These are phyloP conservation scores for Heliornis fulica DNA, from an alignment of 2,113 vertebrate species.

Conservation along the genomic window DNA sequence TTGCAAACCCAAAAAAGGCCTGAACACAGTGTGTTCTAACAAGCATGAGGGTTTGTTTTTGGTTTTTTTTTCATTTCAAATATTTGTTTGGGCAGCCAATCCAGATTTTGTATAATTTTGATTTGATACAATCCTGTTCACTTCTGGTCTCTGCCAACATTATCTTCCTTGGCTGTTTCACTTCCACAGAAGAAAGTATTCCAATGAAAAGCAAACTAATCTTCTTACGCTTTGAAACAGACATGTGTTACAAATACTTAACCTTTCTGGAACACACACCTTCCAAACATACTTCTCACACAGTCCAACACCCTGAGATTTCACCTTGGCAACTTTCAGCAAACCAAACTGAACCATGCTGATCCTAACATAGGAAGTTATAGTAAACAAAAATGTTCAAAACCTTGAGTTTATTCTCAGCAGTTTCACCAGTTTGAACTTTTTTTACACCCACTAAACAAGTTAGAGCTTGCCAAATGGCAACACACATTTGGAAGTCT, in stretches of 20 bases:
- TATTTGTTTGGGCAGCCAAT: neutral
- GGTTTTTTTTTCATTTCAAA: neutral
- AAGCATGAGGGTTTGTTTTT: neutral
- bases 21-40: neutral
- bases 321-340: neutral
- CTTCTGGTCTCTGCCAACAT: neutral
- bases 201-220: neutral
- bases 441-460: conserved; percentile 53
- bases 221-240: neutral
- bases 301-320: neutral
- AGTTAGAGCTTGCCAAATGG: conserved; percentile 11
- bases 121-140: neutral
- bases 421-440: neutral
- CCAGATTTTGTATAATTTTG: neutral
- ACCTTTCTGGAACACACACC: neutral
- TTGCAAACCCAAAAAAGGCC: neutral
- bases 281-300: neutral
- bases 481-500: neutral
- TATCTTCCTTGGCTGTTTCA: neutral
- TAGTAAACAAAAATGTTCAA: neutral
- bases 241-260: neutral
- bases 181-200: neutral
- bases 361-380: neutral
- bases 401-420: neutral
- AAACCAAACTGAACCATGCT: neutral